A percentile compares a stretch with the other conserved stretches of the same genome.
Conservation (phyloP, 2,888 invertebrate genomes). For the Watsonalla cultraria region DNA sequence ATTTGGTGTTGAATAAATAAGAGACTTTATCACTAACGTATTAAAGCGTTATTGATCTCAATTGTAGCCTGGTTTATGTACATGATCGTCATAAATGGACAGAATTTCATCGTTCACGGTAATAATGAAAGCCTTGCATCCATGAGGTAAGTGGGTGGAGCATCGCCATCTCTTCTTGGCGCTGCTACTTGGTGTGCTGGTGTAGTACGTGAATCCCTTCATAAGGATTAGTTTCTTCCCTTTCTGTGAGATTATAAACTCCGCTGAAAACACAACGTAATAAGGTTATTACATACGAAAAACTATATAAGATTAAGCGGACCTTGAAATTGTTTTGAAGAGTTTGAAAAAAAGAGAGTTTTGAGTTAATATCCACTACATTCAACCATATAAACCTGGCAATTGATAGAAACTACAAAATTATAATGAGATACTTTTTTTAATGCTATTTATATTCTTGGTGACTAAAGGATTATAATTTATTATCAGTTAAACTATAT, state of each 20-base stretch:
- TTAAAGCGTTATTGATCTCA: not conserved
- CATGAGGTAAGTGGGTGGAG: slow-evolving; percentile 8
- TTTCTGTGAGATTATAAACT: slow-evolving; percentile 18
- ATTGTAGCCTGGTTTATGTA: not conserved
- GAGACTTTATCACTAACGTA: no score
- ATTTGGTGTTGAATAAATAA: no score
- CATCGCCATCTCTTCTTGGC: slow-evolving; percentile 32
- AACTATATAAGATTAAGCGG: no score
- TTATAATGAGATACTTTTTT: no score
- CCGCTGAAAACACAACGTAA: slow-evolving; percentile 8
- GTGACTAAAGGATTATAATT: no score
- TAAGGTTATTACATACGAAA: not conserved
- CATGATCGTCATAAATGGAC: slow-evolving; percentile 2
- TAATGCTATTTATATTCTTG: no score
- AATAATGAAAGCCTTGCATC: slow-evolving; percentile 14
- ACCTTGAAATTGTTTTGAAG: no score
- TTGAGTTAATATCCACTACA: no score
- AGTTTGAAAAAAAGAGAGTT: no score
- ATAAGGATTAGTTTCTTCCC: slow-evolving; percentile 21
- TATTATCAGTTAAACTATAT: no score
- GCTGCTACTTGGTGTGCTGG: slow-evolving; percentile 7
- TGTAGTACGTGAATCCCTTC: slow-evolving; percentile 23
- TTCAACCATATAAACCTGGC: no score
- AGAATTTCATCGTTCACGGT: slow-evolving; percentile 11
- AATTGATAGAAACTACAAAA: no score